Evolutionary conservation across 2,888 invertebrate species (phyloP).

Genomic region (Brachylomia viminalis): DNA sequence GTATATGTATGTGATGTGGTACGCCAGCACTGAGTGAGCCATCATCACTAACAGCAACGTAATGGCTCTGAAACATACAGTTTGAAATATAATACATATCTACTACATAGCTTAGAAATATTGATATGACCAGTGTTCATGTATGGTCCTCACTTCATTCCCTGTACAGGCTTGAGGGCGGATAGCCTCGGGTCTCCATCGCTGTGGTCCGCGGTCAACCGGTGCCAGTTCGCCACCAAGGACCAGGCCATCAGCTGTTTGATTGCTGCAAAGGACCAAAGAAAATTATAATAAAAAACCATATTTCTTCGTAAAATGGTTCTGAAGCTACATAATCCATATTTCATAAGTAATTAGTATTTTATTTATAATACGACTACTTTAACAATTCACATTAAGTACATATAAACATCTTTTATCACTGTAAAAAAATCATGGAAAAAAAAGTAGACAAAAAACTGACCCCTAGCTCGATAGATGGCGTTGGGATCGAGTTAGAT

Average conservation of each 20-base stretch:
- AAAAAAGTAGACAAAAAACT: constrained; percentile 4
- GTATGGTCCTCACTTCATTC: constrained; percentile 73
- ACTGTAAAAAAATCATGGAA: background rate
- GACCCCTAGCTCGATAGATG: constrained; percentile 69
- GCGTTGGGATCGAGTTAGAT: constrained; percentile 67
- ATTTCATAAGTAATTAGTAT: background rate
- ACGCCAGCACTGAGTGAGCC: constrained; percentile 75
- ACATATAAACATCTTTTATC: background rate
- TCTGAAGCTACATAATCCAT: background rate
- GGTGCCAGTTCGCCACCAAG: constrained; percentile 73
- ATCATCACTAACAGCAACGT: constrained; percentile 74
- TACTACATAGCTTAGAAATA: background rate
- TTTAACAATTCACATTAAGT: background rate
- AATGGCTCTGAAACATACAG: constrained; percentile 73
- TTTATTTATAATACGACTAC: background rate
- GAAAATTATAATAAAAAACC: background rate
- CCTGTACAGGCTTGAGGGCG: constrained; percentile 77
- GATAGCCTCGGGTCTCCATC: constrained; percentile 72
- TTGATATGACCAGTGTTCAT: background rate
- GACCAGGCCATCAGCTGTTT: constrained; percentile 76
- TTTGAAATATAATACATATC: background rate
- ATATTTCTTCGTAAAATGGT: background rate
- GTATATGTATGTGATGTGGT: constrained; percentile 74
- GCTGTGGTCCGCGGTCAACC: constrained; percentile 71
- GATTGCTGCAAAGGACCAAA: constrained; percentile 70